Percentiles rank a stretch among this genome's conserved stretches.
phyloP scores from a whole-genome alignment of 2,888 invertebrate species.

The Rosalia funebris region DNA sequence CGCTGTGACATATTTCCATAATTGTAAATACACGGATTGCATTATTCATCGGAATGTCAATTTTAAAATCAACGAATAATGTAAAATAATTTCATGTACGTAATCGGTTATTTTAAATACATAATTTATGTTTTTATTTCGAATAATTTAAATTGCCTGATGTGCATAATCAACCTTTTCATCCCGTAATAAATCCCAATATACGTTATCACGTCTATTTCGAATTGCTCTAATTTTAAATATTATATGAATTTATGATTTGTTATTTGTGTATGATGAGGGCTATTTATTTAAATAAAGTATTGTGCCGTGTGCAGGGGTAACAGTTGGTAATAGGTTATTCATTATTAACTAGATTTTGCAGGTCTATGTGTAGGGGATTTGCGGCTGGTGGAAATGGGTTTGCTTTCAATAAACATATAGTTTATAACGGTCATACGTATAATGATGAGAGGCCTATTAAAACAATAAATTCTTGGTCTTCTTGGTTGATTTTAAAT shows the following conservation, averaged over 20 bases:
- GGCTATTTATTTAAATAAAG: conserved; percentile 25
- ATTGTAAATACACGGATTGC: conserved; percentile 31
- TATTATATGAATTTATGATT: conserved; percentile 30
- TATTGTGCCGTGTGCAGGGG: background rate
- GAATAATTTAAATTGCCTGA: conserved; percentile 29
- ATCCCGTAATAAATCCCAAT: conserved; percentile 26
- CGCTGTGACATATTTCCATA: conserved; percentile 31
- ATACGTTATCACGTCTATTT: conserved; percentile 24
- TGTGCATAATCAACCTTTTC: conserved; percentile 30
- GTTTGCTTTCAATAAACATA: too few species aligned
- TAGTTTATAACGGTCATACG: too few species aligned
- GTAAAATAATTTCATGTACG: conserved; percentile 28
- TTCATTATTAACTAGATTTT: too few species aligned
- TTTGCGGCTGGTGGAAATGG: too few species aligned
- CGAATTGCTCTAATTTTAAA: conserved; percentile 24
- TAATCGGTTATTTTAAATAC: conserved; percentile 36
- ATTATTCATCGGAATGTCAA: conserved; percentile 29
- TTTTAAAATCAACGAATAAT: conserved; percentile 29
- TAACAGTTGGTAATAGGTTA: too few species aligned
- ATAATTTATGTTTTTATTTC: conserved; percentile 37
- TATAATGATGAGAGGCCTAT: too few species aligned
- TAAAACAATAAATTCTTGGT: too few species aligned
- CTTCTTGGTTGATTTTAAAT: too few species aligned
- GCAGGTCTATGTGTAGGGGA: too few species aligned
- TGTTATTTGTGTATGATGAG: conserved; percentile 26